Evolutionary conservation across 2,888 invertebrate genomes (phyloP), one percentile per base, ranked within the genome.

Genomic region (Pyrgus malvae): DNA sequence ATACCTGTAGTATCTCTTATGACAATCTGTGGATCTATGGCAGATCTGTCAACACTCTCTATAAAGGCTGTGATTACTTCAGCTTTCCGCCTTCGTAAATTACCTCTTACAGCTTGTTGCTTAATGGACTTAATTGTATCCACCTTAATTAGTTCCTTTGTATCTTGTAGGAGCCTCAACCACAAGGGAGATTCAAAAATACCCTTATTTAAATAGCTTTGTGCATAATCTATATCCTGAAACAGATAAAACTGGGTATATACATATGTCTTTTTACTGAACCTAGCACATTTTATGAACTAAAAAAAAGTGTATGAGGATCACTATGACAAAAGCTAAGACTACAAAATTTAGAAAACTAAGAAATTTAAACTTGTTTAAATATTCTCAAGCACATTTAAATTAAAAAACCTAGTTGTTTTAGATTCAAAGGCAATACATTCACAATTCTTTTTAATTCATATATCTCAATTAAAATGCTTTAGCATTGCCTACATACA

Each of bases 41-140:
- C 85, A 54, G 88, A 88, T 69, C 89, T 78, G 59, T 90, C 90
- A 4, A 90, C 73, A 50, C 79, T 70, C 58, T 90, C 90, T 44
- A 90, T 74, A 75, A 84, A 83, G 41, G 83, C 89, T 31, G 73
- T 75, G 2, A 90, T 76, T 38, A 66, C 72, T 57, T 87, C 79
- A 19, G 90, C 90, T 58, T 90, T 90, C 42, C 75, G 75, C 49
- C 67, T 72, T 35, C 70, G 68, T n/a, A 86, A 61, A 56, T 78
- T 76, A 2, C 87, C 86, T 50, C 73, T 60, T 1, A 81, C 55
- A 1, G 84, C 82, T 58, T 83, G 80, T 50, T 83, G 74, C 67
- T 89, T 89, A 3, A 89, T 78, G 1, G 60, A 58, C 58, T 78
- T 83, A 58, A 89, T 86, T 57, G 78, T 70, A 63, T 90, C 83